Base-by-base conservation (phyloP, 2,888 invertebrate species). In the Protula sp. region DNA sequence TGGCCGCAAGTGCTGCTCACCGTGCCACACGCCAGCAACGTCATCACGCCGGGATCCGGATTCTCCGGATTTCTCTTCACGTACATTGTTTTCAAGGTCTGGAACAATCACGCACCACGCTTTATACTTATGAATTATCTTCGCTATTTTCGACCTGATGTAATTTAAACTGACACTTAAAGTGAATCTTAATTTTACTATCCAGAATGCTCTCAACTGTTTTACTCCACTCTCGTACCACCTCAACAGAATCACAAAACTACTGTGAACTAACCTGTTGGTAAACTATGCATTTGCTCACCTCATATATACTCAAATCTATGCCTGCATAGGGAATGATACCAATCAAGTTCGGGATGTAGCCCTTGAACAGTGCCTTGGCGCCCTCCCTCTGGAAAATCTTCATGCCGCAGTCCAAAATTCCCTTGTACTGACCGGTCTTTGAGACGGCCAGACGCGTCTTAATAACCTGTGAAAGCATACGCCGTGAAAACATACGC, bases 241-340 rank as follows among this genome's bases (percentile, higher is more conserved):
- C n/a, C n/a, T n/a, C n/a, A n/a, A n/a, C n/a, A n/a, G n/a, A n/a
- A n/a, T n/a, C n/a, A n/a, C n/a, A n/a, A n/a, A n/a, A n/a, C n/a
- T n/a, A n/a, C n/a, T n/a, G n/a, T n/a, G n/a, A n/a, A n/a, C n/a
- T n/a, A n/a, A n/a, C n/a, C n/a, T n/a, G n/a, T n/a, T n/a, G n/a
- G n/a, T n/a, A n/a, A n/a, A n/a, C n/a, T n/a, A n/a, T n/a, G n/a
- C n/a, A n/a, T n/a, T n/a, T 19, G 19, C 38, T 38, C 38, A 65
- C 64, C 82, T 98, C 97, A 80, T 98, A 98, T 53, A 97, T 90
- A 55, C 95, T 94, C 75, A 98, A 83, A 83, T 98, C 97, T 68
- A 97, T 97, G 65, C 97, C 97, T 47, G 97, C 97, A 80, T 98
- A 97, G 28, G 97, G 97, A 75, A 97, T 87, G 74, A 98, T 98